Percentiles rank a stretch among this genome's conserved stretches.
These are phyloP conservation scores for Monodelphis domestica DNA, from an alignment of 2,797 vertebrate genomes.

Conservation along the genomic window DNA sequence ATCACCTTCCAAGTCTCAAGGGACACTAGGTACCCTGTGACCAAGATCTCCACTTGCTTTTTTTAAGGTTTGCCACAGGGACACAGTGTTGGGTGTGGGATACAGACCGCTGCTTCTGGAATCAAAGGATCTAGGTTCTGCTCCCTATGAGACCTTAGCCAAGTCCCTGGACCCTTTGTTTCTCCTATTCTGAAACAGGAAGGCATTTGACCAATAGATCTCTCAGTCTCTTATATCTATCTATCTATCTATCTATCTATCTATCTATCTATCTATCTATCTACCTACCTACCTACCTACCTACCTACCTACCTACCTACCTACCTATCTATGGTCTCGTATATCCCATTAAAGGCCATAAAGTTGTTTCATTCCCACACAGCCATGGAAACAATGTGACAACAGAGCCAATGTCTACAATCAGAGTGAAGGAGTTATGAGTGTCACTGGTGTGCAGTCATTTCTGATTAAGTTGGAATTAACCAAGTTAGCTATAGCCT, in stretches of 20 bases:
- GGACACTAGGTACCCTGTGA: not conserved
- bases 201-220: not conserved
- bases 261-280: too few species aligned
- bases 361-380: slow-evolving; percentile 58
- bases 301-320: too few species aligned
- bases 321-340: too few species aligned
- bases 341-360: not conserved
- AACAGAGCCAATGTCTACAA: slow-evolving; percentile 60
- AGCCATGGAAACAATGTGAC: slow-evolving; percentile 74
- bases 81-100: not conserved
- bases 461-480: slow-evolving; percentile 72
- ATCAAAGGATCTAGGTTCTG: not conserved
- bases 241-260: too few species aligned
- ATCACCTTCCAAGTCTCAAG: not conserved
- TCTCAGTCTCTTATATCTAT: not conserved
- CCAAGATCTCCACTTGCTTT: not conserved
- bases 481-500: slow-evolving; percentile 76
- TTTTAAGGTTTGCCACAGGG: not conserved
- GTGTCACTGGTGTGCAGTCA: slow-evolving; percentile 72
- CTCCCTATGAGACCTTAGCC: not conserved
- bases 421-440: slow-evolving; percentile 67
- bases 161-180: not conserved
- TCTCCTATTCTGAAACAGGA: not conserved
- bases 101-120: not conserved
- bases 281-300: too few species aligned